A percentile compares a stretch with the other conserved stretches of the same genome.
phyloP scores from a whole-genome alignment of 2,797 vertebrate species.

The Phylloscopus collybita region DNA sequence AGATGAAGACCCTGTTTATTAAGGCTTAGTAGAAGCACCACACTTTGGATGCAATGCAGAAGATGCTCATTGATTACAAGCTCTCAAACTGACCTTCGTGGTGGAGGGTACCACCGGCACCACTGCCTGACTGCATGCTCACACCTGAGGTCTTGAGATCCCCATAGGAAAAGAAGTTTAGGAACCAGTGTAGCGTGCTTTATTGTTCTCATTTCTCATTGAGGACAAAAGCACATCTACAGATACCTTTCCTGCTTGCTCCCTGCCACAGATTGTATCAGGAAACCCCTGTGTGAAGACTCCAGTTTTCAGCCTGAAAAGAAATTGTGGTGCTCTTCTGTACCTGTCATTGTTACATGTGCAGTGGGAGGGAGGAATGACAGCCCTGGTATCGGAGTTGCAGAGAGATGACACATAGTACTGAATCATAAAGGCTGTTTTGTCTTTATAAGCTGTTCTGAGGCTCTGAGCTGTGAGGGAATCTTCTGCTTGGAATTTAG shows the following conservation, averaged over 20 bases:
- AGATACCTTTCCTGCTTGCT: not conserved
- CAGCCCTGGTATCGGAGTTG: not conserved
- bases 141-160: not conserved
- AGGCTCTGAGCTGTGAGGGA: not conserved
- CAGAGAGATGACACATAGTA: not conserved
- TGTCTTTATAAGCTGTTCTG: slow-evolving; percentile 24
- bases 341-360: slow-evolving; percentile 1
- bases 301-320: not conserved
- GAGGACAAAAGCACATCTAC: not conserved
- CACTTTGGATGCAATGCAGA: not conserved
- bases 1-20: not conserved
- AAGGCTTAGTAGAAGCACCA: not conserved
- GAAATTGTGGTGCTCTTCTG: not conserved
- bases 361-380: slow-evolving; percentile 18
- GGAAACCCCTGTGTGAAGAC: not conserved
- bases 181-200: not conserved
- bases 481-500: not conserved
- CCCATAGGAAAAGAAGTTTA: not conserved
- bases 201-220: not conserved
- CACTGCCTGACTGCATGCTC: not conserved
- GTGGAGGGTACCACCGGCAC: not conserved
- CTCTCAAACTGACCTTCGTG: not conserved
- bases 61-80: not conserved
- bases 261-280: not conserved
- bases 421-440: slow-evolving; percentile 17